phyloP scores from a whole-genome alignment of 1,140 invertebrate species.

The Brachionus rotundiformis region DNA sequence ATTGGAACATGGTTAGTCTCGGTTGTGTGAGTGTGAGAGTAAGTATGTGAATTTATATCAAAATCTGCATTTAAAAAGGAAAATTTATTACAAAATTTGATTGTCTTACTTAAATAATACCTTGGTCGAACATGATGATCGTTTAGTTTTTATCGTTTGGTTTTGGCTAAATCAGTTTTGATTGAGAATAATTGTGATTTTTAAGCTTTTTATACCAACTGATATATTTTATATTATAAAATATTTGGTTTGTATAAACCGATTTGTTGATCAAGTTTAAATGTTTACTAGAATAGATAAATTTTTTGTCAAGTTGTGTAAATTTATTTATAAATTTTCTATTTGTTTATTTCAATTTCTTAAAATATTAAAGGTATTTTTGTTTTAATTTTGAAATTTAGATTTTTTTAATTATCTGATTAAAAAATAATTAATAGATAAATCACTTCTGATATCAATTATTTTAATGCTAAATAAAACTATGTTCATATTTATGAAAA shows the following conservation, averaged over 20 bases:
- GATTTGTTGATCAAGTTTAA: neutral
- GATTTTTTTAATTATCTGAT: too few relatives aligned
- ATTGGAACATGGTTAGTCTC: conserved; percentile 3
- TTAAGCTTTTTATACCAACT: neutral
- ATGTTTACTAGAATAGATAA: conserved; percentile 6
- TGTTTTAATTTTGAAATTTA: too few relatives aligned
- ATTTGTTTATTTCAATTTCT: too few relatives aligned
- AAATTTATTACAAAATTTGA: neutral
- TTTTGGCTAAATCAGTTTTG: neutral
- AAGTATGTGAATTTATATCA: neutral
- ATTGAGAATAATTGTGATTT: neutral
- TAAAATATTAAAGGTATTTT: too few relatives aligned
- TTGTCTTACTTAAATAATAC: neutral
- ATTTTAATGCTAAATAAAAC: too few relatives aligned
- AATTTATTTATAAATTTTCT: too few relatives aligned
- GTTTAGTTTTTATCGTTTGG: too few relatives aligned
- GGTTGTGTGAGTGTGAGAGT: neutral
- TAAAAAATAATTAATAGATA: too few relatives aligned
- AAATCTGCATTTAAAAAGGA: conserved; percentile 9
- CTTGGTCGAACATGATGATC: neutral
- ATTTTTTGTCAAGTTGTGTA: too few relatives aligned
- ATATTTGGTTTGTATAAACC: neutral
- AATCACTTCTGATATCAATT: too few relatives aligned
- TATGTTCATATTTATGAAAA: too few relatives aligned
- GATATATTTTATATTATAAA: neutral